Evolutionary conservation across 1,140 invertebrate genomes (phyloP).

Genomic region (Charaxes varanes): DNA sequence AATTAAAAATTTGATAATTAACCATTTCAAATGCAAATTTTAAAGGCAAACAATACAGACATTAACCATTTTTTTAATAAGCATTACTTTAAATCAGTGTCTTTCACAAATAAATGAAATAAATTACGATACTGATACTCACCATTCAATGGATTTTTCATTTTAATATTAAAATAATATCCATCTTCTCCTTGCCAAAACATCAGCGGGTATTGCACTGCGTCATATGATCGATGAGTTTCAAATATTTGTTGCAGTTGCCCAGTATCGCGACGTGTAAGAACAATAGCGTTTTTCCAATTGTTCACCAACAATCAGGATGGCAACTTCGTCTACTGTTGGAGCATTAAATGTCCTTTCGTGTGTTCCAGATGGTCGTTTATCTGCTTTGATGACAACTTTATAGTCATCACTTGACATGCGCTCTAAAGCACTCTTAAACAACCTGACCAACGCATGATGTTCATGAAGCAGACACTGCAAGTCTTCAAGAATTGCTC

Average conservation of each 20-base stretch:
- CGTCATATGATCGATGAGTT: slow-evolving; percentile 11
- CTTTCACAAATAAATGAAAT: too few species aligned
- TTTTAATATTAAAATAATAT: slow-evolving; percentile 8
- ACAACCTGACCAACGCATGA: too few species aligned
- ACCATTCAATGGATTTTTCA: slow-evolving; percentile 5
- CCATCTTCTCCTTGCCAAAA: slow-evolving; percentile 17
- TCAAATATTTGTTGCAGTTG: not conserved
- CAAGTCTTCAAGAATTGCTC: slow-evolving; percentile 35
- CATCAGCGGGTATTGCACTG: slow-evolving; percentile 10
- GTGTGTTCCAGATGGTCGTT: slow-evolving; percentile 3
- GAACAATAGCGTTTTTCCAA: slow-evolving; percentile 9
- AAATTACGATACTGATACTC: too few species aligned
- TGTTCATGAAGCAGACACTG: too few species aligned
- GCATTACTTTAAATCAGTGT: too few species aligned
- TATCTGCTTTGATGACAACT: slow-evolving; percentile 7
- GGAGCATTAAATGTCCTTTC: slow-evolving; percentile 4
- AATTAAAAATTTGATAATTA: too few species aligned
- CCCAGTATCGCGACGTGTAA: not conserved
- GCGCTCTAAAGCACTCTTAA: too few species aligned
- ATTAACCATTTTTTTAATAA: too few species aligned
- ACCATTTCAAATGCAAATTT: too few species aligned
- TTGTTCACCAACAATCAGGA: too few species aligned
- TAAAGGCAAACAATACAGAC: too few species aligned
- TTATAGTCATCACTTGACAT: slow-evolving; percentile 7
- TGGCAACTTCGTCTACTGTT: slow-evolving; percentile 3